Base-by-base conservation (phyloP, 2,888 invertebrate genomes). In the Tholera decimalis region DNA sequence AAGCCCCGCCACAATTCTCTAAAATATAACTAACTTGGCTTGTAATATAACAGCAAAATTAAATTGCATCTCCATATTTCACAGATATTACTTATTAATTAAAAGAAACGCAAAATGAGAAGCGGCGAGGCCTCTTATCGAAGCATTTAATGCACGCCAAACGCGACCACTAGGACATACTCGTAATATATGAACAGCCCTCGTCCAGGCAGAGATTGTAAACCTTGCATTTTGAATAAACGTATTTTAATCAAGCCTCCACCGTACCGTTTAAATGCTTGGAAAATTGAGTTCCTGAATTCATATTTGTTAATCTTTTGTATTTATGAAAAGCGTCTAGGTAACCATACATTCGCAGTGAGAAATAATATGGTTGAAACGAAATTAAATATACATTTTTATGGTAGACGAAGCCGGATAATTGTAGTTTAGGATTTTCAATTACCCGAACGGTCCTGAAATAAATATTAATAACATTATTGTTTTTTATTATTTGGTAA, bases 201-300 rank as follows among this genome's bases (percentile, higher is more conserved):
- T 18, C 9, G 18, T 22, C 8, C 33, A 33, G 22, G 8, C 3
- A 20, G 51, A 33, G 58, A 47, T 60, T 41, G 11, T 60, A 20
- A 39, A 20, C 41, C 11, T 41, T 20, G 3, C 24, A 54, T 51
- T 69, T 49, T 37, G 33, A 59, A 65, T 39, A 33, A 47, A 76
- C 44, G 37, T 55, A 26, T 43, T 70, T 69, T 75, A 69, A 59
- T 55, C 69, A 50, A 59, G 20, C 39, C 13, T 30, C 43, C 7
- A 26, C 11, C 22, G n/a, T 33, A n/a, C 9, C 28, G 13, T 35
- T 46, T 22, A 43, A 58, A 33, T 43, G 39, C 39, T 22, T 15
- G 1, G 18, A 49, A 60, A 71, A 54, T 56, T 46, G 30, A 70
- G 22, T 41, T 43, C 18, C 41, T 43, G 62, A 56, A 56, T 47